Evolutionary conservation across 1,140 invertebrate genomes (phyloP).

Genomic region (Pygmarrhopalites habei): DNA sequence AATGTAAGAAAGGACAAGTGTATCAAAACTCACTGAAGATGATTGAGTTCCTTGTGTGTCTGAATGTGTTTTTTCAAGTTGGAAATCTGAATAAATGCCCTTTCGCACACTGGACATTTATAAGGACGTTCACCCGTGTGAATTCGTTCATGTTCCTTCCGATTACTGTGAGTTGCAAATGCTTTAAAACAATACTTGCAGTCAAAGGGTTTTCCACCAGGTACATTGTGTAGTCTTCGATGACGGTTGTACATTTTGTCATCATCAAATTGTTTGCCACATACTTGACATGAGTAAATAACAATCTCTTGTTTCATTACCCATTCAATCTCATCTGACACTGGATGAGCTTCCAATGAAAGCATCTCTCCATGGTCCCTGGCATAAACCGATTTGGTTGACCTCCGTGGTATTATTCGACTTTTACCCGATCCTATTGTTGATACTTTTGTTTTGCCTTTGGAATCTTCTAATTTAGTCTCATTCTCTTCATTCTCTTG

Average conservation of each 20-base stretch:
- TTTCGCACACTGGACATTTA: slow-evolving; percentile 24
- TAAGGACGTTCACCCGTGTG: slow-evolving; percentile 41
- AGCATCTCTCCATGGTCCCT: too few species aligned
- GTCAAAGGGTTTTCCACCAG: slow-evolving; percentile 14
- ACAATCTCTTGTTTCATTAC: neutral
- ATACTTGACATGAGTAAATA: slow-evolving; percentile 19
- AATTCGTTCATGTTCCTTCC: slow-evolving; percentile 43
- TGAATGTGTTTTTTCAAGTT: slow-evolving; percentile 37
- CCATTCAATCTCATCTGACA: neutral
- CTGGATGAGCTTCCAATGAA: too few species aligned
- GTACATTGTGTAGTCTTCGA: slow-evolving; percentile 7
- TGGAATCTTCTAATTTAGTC: too few species aligned
- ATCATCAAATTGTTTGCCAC: slow-evolving; percentile 17
- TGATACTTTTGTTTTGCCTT: too few species aligned
- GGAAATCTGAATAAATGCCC: slow-evolving; percentile 31
- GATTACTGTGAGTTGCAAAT: slow-evolving; percentile 33
- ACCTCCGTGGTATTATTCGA: too few species aligned
- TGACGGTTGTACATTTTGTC: slow-evolving; percentile 15
- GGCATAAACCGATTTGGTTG: too few species aligned
- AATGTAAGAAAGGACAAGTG: too few species aligned
- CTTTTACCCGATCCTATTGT: too few species aligned
- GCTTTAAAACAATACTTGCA: slow-evolving; percentile 30
- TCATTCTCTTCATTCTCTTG: too few species aligned
- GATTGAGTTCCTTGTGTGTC: slow-evolving; percentile 34
- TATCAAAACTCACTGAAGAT: slow-evolving; percentile 25